Evolutionary conservation across 2,888 invertebrate species (phyloP).

Genomic region (Piscicola geometra): DNA sequence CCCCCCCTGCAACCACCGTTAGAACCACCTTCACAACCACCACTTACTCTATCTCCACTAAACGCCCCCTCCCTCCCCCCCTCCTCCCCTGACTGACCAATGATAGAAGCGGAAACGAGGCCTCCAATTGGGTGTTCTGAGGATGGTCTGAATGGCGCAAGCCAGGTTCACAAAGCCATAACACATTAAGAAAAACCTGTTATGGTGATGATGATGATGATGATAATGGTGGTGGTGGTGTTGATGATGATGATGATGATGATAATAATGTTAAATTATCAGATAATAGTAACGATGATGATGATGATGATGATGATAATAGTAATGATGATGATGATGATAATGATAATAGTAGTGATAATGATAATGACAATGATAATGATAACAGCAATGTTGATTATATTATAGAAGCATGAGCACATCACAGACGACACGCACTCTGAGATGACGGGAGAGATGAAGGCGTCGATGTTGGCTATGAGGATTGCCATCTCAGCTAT

Average conservation of each 20-base stretch:
- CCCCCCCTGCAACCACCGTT: too few species aligned
- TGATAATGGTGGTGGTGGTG: neutral
- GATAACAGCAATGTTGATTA: neutral
- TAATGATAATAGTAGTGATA: neutral
- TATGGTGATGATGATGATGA: neutral
- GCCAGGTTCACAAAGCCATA: constrained; percentile 99
- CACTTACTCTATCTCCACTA: too few species aligned
- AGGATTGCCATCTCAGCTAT: constrained; percentile 67
- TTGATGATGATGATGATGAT: neutral
- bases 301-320: neutral
- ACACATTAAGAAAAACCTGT: constrained; percentile 93
- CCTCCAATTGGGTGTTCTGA: constrained; percentile 89
- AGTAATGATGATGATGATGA: neutral
- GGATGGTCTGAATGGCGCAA: constrained; percentile 91
- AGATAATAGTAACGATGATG: neutral
- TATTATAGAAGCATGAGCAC: too few species aligned
- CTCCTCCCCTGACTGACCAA: too few species aligned
- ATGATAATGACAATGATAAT: neutral
- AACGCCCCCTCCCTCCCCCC: too few species aligned
- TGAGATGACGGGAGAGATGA: constrained; percentile 84
- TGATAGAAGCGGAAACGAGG: constrained; percentile 97
- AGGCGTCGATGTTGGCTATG: constrained; percentile 86
- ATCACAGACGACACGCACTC: constrained; percentile 68
- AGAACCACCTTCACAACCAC: too few species aligned
- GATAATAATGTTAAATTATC: neutral